Conservation (phyloP, 2,113 vertebrate genomes). For the Ascaphus truei region DNA sequence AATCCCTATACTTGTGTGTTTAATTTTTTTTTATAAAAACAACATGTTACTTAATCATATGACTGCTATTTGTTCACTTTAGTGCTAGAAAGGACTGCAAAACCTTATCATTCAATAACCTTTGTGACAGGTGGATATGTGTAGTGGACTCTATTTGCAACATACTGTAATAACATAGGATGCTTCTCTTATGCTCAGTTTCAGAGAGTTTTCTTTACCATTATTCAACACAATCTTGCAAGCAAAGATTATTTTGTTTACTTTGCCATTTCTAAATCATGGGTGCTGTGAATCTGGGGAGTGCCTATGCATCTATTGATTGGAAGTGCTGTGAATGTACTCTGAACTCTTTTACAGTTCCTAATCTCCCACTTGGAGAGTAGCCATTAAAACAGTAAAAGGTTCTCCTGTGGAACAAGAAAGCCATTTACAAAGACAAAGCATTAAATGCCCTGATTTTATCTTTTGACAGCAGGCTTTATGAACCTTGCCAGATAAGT, state of each 20-base stretch:
- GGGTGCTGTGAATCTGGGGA: not conserved
- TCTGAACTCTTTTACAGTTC: not conserved
- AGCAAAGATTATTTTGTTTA: slow-evolving; percentile 3
- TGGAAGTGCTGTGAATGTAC: not conserved
- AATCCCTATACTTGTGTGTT: too few relatives aligned
- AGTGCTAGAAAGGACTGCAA: too few relatives aligned
- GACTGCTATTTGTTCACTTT: too few relatives aligned
- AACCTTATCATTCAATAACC: too few relatives aligned
- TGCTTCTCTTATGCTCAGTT: too few relatives aligned
- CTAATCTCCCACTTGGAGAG: slow-evolving; percentile 19
- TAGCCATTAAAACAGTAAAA: slow-evolving; percentile 10
- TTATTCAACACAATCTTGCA: not conserved
- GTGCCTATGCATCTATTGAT: slow-evolving; percentile 1
- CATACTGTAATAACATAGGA: too few relatives aligned
- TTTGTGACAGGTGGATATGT: too few relatives aligned
- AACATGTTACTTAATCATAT: too few relatives aligned
- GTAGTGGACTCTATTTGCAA: too few relatives aligned
- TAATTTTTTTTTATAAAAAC: too few relatives aligned
- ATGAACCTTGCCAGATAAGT: slow-evolving; percentile 19
- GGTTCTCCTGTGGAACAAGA: slow-evolving; percentile 8
- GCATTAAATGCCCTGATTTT: slow-evolving; percentile 18
- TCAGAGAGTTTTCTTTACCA: too few relatives aligned
- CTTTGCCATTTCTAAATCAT: not conserved
- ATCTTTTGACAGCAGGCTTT: slow-evolving; percentile 8
- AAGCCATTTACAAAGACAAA: slow-evolving; percentile 26